A percentile compares a stretch with the other conserved stretches of the same genome.
Evolutionary conservation across 2,888 invertebrate genomes (phyloP).

Genomic region (Drosophila prolongata): DNA sequence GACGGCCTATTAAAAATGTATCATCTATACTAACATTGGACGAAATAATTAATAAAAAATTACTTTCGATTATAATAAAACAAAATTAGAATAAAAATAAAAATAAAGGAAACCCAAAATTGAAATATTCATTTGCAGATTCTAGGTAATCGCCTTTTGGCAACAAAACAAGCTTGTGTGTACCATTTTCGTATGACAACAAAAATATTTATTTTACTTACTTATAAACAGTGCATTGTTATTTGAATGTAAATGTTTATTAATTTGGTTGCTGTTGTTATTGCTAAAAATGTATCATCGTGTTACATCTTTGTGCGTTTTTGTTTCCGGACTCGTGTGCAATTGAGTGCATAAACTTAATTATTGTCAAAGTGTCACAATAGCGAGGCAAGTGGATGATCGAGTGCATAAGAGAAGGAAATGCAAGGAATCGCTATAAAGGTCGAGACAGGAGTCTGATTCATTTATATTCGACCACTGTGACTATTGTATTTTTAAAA

Average conservation of each 20-base stretch:
- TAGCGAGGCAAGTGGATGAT: constrained; percentile 23
- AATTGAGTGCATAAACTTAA: constrained; percentile 58
- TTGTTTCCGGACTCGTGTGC: constrained; percentile 52
- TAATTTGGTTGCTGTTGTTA: constrained; percentile 26
- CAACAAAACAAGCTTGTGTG: constrained; percentile 19
- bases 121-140: constrained; percentile 14
- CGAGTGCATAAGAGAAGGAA: constrained; percentile 7
- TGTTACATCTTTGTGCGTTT: constrained; percentile 37
- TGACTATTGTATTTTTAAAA: too few species aligned
- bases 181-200: constrained; percentile 30
- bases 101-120: neutral
- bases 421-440: neutral
- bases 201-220: constrained; percentile 64
- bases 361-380: constrained; percentile 53
- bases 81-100: neutral
- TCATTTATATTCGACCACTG: neutral
- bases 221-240: constrained; percentile 44
- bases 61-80: too few species aligned
- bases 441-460: neutral
- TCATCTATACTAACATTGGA: too few species aligned
- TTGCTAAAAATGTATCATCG: constrained; percentile 39
- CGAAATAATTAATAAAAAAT: too few species aligned
- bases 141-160: constrained; percentile 40
- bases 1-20: too few species aligned
- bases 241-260: constrained; percentile 38